Percentiles rank a stretch among this genome's conserved stretches.
phyloP scores from a whole-genome alignment of 2,113 vertebrate species.

The Eulemur macaco region DNA sequence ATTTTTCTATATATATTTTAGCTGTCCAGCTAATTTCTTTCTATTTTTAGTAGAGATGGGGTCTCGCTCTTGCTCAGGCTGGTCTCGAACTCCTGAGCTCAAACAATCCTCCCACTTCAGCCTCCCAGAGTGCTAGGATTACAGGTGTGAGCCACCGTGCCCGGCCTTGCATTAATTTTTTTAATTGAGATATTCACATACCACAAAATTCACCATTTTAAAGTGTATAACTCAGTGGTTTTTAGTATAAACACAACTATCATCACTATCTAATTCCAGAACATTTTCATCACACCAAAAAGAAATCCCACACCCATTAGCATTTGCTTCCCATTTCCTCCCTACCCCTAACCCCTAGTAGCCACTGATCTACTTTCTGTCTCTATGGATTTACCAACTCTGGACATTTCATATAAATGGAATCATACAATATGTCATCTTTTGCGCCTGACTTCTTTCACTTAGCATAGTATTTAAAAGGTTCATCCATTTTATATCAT shows the following conservation, averaged over 20 bases:
- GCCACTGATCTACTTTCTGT: neutral
- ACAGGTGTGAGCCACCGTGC: too few species aligned
- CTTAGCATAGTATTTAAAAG: conserved; percentile 25
- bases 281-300: conserved; percentile 12
- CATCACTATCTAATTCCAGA: neutral
- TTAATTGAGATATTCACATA: neutral
- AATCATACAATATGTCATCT: neutral
- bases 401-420: neutral
- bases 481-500: neutral
- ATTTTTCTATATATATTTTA: too few species aligned
- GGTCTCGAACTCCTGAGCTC: too few species aligned
- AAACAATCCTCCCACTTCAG: too few species aligned
- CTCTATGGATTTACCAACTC: neutral
- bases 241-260: conserved; percentile 38
- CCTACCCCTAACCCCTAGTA: neutral
- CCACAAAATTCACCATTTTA: neutral
- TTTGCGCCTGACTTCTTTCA: neutral
- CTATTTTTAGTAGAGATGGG: too few species aligned
- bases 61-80: too few species aligned
- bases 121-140: too few species aligned
- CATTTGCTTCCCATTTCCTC: neutral
- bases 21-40: too few species aligned
- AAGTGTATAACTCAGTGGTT: neutral
- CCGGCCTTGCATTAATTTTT: neutral
- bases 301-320: neutral